A percentile compares a stretch with the other conserved stretches of the same genome.
These are phyloP conservation scores for Epizoanthus fatuus DNA, from an alignment of 92 coral and sea anemone genomes.

Conservation along the genomic window DNA sequence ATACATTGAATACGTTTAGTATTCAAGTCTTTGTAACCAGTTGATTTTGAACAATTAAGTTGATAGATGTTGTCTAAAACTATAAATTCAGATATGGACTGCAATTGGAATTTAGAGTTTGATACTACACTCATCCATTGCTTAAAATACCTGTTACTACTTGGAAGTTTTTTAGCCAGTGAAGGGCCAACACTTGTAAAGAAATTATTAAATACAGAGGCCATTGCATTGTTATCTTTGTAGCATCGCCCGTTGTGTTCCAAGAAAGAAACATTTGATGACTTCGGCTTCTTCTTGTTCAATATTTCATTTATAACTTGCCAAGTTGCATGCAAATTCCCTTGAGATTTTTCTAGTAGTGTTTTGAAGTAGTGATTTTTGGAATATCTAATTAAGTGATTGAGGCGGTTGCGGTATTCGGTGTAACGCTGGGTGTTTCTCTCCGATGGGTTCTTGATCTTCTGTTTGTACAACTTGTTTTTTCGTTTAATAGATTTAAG, in stretches of 20 bases:
- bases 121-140: background rate
- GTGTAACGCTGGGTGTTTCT: background rate
- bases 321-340: conserved; percentile 15
- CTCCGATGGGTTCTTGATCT: background rate
- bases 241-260: background rate
- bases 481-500: background rate
- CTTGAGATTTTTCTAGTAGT: conserved; percentile 14
- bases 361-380: background rate
- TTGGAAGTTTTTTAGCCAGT: background rate
- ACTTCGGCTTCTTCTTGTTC: background rate
- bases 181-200: conserved; percentile 23
- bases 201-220: conserved; percentile 5
- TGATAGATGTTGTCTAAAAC: conserved; percentile 1
- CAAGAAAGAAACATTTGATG: background rate
- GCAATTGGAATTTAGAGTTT: background rate
- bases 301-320: background rate
- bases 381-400: background rate
- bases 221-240: background rate
- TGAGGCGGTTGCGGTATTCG: background rate
- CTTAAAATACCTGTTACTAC: background rate
- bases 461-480: background rate
- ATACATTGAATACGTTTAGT: background rate
- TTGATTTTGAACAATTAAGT: background rate
- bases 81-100: background rate
- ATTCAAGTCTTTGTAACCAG: background rate